Evolutionary conservation across 2,113 vertebrate species (phyloP), one percentile per base, ranked within the genome.

Genomic region (Chloebia gouldiae): DNA sequence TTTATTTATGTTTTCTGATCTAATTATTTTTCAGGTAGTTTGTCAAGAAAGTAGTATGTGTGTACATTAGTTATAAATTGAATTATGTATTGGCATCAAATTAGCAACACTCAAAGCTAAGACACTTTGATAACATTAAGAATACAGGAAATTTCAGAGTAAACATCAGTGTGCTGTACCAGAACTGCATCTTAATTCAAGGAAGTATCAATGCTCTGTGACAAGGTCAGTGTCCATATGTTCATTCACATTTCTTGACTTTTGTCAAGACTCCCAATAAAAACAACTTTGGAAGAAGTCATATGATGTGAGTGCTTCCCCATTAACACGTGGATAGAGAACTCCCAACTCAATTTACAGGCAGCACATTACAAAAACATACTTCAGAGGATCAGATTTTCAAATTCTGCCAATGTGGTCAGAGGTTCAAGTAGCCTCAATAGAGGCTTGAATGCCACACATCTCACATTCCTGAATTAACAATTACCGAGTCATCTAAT

Each of bases 401-500:
- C n/a, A 64, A 77, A 92, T 56, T 88, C 59, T 78, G 56, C 63
- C 28, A 83, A 31, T 30, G 21, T 6, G 13, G 44, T 65, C 50
- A 83, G 95, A 88, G 47, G 73, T 65, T 77, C 45, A 77, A 59
- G 82, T 0, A 85, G 56, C 68, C 37, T 81, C 42, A 71, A 88
- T 0, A 84, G 71, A 90, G 13, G 53, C 15, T 86, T 86, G 51
- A 86, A 53, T 59, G 70, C 81, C 87, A 77, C 75, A 69, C 39
- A 59, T 61, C 64, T 90, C 64, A 88, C n/a, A 94, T 78, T 81
- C 85, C 54, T 72, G 59, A 94, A 77, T 84, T 89, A 94, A 27
- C 56, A 93, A 15, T 69, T 88, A 79, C 79, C 64, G 25, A 92
- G 42, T 53, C 50, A 92, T 76, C 33, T 61, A 91, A 44, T 83